Evolutionary conservation across 2,888 invertebrate species (phyloP).

Genomic region (Drosophila neotestacea): DNA sequence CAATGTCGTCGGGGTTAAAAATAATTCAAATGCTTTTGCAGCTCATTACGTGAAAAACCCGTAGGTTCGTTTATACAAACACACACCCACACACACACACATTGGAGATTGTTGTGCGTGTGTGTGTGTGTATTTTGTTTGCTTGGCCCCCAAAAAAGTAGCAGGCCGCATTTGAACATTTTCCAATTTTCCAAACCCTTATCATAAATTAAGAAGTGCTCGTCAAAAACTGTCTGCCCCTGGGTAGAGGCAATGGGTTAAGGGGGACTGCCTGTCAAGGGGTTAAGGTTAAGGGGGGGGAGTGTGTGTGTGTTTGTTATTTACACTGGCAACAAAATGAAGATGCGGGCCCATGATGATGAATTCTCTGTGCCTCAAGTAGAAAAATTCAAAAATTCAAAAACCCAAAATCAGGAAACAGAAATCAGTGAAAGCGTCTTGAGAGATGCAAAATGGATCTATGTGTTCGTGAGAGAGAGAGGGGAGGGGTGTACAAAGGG

Average conservation of each 20-base stretch:
- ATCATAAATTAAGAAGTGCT: constrained; percentile 82
- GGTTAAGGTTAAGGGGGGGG: constrained; percentile 1
- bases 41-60: constrained; percentile 77
- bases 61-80: constrained; percentile 74
- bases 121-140: constrained; percentile 35
- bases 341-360: constrained; percentile 72
- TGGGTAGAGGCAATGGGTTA: constrained; percentile 23
- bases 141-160: constrained; percentile 54
- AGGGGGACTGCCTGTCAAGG: constrained; percentile 8
- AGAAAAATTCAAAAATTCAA: constrained; percentile 36
- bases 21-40: constrained; percentile 82
- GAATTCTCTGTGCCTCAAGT: constrained; percentile 59
- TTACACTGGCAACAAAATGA: constrained; percentile 68
- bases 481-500: neutral
- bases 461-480: neutral
- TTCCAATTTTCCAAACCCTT: constrained; percentile 83
- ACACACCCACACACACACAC: constrained; percentile 45
- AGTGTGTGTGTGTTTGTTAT: constrained; percentile 53
- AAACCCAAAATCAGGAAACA: constrained; percentile 66
- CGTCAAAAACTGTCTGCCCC: constrained; percentile 79
- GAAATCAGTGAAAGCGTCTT: constrained; percentile 59
- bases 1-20: constrained; percentile 82
- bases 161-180: constrained; percentile 77
- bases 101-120: neutral
- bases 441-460: constrained; percentile 37